These are phyloP conservation scores for Etheostoma perlongum DNA, from an alignment of 2,797 vertebrate species.

Conservation along the genomic window DNA sequence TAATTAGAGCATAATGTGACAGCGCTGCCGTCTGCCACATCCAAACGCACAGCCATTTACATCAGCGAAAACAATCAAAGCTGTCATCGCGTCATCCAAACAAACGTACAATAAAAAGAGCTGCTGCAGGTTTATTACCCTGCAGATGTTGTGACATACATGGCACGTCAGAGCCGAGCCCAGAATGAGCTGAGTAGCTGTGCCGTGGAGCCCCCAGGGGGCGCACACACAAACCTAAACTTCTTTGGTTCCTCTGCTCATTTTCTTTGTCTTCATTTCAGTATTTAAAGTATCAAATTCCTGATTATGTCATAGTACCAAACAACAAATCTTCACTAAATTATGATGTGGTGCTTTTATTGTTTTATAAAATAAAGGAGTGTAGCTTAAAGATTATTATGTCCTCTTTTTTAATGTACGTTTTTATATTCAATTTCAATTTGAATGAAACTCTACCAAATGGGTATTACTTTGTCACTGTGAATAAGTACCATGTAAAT, in stretches of 20 bases:
- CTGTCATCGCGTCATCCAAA: slow-evolving; percentile 12
- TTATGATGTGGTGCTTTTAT: neutral
- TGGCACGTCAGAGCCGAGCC: neutral
- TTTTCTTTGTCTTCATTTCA: neutral
- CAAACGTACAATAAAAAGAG: neutral
- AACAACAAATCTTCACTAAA: neutral
- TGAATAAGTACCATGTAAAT: neutral
- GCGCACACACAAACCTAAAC: neutral
- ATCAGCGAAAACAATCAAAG: slow-evolving; percentile 11
- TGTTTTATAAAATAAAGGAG: neutral
- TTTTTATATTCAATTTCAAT: neutral
- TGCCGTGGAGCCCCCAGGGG: neutral
- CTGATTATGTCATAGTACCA: neutral
- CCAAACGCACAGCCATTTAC: slow-evolving; percentile 1
- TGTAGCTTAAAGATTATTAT: neutral
- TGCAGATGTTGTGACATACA: neutral
- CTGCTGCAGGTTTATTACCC: neutral
- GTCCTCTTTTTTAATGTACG: neutral
- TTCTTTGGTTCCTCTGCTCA: neutral
- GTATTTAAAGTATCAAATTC: neutral
- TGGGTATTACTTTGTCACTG: neutral
- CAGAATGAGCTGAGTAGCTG: too few species aligned
- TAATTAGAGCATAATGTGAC: slow-evolving; percentile 37
- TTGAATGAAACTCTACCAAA: neutral
- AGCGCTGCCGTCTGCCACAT: slow-evolving; percentile 6